phyloP scores from a whole-genome alignment of 2,888 invertebrate species.

The Prosapia bicincta region DNA sequence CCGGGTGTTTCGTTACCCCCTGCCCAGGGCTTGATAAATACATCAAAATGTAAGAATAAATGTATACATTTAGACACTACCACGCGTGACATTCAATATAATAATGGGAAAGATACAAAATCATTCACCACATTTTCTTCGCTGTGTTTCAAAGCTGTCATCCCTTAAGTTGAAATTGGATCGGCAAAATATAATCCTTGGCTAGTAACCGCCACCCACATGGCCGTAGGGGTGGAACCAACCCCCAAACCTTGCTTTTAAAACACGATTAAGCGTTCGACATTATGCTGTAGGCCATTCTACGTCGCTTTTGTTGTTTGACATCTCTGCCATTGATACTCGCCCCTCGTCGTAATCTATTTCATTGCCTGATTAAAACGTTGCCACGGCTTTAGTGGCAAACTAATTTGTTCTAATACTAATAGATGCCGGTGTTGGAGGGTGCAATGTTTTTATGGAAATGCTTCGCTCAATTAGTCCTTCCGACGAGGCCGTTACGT shows the following conservation, averaged over 20 bases:
- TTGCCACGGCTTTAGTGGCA: background rate
- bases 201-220: background rate
- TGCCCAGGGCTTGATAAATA: too few species aligned
- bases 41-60: too few species aligned
- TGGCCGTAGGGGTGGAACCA: background rate
- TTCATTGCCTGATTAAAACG: background rate
- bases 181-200: background rate
- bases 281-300: background rate
- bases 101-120: too few species aligned
- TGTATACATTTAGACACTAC: too few species aligned
- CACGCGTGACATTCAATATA: too few species aligned
- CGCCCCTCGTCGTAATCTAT: background rate
- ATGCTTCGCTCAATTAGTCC: background rate
- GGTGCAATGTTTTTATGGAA: background rate
- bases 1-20: too few species aligned
- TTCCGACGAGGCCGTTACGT: too few species aligned
- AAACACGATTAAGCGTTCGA: background rate
- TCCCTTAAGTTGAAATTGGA: background rate
- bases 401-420: background rate
- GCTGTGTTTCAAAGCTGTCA: too few species aligned
- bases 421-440: background rate
- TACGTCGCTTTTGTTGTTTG: background rate
- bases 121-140: too few species aligned
- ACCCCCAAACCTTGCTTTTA: background rate
- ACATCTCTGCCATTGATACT: background rate